These are phyloP conservation scores for Callinectes sapidus DNA, from an alignment of 2,888 invertebrate genomes.

Conservation along the genomic window DNA sequence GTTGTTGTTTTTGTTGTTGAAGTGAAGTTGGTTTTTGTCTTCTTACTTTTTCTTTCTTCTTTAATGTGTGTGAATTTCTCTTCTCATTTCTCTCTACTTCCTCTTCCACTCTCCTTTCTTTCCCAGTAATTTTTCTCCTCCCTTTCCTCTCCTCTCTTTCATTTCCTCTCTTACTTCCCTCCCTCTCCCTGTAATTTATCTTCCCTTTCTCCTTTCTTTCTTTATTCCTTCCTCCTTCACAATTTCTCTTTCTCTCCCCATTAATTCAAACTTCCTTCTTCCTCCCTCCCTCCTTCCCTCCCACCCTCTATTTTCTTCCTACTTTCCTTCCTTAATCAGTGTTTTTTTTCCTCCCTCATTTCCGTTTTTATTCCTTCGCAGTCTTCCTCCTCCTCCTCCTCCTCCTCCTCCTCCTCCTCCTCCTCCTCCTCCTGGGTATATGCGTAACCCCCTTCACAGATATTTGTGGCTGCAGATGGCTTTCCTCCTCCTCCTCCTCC, in stretches of 20 bases:
- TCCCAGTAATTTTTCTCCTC: background rate
- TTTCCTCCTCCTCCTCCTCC: background rate
- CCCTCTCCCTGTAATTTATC: too few species aligned
- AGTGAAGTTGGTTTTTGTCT: background rate
- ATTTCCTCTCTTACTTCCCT: background rate
- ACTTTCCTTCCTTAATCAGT: background rate
- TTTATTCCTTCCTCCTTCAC: background rate
- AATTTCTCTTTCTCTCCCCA: background rate
- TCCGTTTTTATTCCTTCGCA: background rate
- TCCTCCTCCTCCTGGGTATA: background rate
- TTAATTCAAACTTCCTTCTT: background rate
- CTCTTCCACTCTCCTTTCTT: background rate
- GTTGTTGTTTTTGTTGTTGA: background rate
- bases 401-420: background rate
- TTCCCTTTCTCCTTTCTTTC: background rate
- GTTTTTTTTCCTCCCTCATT: background rate
- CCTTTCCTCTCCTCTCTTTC: background rate
- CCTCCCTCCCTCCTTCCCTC: background rate
- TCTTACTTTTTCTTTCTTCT: background rate
- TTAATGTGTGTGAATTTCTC: background rate
- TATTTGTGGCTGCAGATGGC: background rate
- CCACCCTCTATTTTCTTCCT: background rate
- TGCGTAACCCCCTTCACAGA: background rate
- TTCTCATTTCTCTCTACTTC: background rate
- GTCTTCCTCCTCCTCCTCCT: background rate